These are phyloP conservation scores for Indri indri DNA, from an alignment of 2,113 vertebrate genomes.

Conservation along the genomic window DNA sequence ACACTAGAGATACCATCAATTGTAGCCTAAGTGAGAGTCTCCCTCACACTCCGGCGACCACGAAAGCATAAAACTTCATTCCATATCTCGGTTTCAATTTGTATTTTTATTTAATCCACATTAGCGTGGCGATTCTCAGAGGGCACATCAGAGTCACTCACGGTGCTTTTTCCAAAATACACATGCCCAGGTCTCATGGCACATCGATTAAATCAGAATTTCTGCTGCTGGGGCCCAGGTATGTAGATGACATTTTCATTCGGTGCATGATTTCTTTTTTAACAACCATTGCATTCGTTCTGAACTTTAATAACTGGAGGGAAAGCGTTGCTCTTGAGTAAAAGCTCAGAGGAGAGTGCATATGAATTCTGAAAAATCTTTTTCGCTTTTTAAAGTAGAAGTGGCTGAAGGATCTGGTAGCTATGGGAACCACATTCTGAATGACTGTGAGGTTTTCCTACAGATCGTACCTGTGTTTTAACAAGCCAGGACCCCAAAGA, in stretches of 20 bases:
- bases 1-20: not conserved
- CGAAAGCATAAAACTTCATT: not conserved
- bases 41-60: not conserved
- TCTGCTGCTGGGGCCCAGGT: not conserved
- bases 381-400: not conserved
- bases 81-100: not conserved
- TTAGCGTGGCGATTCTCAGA: not conserved
- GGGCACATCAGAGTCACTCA: not conserved
- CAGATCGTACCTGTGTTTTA: not conserved
- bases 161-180: not conserved
- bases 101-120: slow-evolving; percentile 16
- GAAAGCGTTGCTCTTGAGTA: not conserved
- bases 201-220: not conserved
- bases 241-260: not conserved
- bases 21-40: not conserved
- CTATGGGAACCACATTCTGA: not conserved
- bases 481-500: not conserved
- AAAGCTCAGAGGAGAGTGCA: slow-evolving; percentile 21
- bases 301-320: not conserved
- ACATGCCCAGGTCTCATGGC: not conserved
- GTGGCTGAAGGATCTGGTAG: not conserved
- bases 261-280: not conserved
- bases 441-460: not conserved
- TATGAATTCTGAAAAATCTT: slow-evolving; percentile 27
- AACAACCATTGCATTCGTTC: not conserved